Evolutionary conservation across 2,797 vertebrate species (phyloP).

Genomic region (Cynopterus sphinx): DNA sequence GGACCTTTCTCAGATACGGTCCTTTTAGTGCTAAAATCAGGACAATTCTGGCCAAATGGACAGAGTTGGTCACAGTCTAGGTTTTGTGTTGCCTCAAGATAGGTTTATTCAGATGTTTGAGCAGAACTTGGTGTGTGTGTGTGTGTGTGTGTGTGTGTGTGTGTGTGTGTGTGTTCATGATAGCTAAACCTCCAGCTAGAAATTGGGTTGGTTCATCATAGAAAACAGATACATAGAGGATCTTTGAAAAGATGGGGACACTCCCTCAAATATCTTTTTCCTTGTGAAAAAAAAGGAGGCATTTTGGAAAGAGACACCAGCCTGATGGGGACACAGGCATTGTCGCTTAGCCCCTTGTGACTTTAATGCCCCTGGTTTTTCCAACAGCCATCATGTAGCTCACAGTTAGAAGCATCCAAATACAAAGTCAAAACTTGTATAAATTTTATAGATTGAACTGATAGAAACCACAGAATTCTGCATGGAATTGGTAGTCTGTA

Average conservation of each 20-base stretch:
- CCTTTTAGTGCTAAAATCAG: not conserved
- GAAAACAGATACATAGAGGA: not conserved
- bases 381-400: too few species aligned
- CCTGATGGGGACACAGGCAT: not conserved
- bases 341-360: too few species aligned
- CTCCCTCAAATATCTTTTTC: not conserved
- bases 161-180: too few species aligned
- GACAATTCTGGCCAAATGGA: not conserved
- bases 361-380: too few species aligned
- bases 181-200: not conserved
- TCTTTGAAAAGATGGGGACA: not conserved
- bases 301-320: not conserved
- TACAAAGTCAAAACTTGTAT: too few species aligned
- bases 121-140: too few species aligned
- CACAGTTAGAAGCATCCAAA: too few species aligned
- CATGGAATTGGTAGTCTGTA: too few species aligned
- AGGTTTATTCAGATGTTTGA: too few species aligned
- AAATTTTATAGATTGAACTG: too few species aligned
- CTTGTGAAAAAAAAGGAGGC: not conserved
- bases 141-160: too few species aligned
- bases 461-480: too few species aligned
- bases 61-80: not conserved
- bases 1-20: not conserved
- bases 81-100: not conserved
- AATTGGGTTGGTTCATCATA: not conserved